phyloP scores from a whole-genome alignment of 53 echinoderm and acorn worm genomes.

The Echinarachnius parma region DNA sequence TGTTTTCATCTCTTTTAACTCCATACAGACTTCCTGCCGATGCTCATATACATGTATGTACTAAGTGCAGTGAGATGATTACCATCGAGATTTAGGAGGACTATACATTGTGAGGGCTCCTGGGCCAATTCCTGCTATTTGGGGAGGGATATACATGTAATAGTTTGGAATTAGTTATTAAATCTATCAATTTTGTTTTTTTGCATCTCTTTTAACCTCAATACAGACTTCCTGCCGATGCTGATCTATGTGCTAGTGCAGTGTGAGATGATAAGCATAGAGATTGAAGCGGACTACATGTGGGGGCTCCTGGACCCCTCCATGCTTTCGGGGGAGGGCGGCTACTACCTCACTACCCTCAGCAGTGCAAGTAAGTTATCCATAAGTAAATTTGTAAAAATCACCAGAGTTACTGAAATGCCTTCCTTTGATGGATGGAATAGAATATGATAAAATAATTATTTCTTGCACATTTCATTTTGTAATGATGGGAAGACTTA shows the following conservation, averaged over 20 bases:
- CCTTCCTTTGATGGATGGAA: too few relatives aligned
- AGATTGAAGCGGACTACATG: conserved; percentile 97
- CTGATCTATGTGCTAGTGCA: conserved; percentile 91
- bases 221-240: conserved; percentile 93
- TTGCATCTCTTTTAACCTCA: conserved; percentile 2
- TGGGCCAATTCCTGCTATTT: conserved; percentile 60
- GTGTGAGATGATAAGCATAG: conserved; percentile 80
- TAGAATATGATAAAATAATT: too few relatives aligned
- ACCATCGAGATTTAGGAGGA: conserved; percentile 89
- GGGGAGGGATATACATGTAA: background rate
- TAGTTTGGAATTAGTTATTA: background rate
- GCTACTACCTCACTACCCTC: conserved; percentile 91
- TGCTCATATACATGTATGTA: conserved; percentile 91
- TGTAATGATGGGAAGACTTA: too few relatives aligned
- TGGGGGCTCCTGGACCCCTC: conserved; percentile 87
- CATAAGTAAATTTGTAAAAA: too few relatives aligned
- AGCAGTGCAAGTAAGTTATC: conserved; percentile 97
- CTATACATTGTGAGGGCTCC: conserved; percentile 93
- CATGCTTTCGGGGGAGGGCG: conserved; percentile 85
- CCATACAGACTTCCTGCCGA: conserved; percentile 83
- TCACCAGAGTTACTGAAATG: too few relatives aligned
- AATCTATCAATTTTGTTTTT: background rate
- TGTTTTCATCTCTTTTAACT: conserved; percentile 15
- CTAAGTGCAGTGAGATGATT: conserved; percentile 81
- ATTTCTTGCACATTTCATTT: too few relatives aligned